Evolutionary conservation across 2,797 vertebrate species (phyloP), one percentile per base, ranked within the genome.

Genomic region (Paedocypris micromegethes): DNA sequence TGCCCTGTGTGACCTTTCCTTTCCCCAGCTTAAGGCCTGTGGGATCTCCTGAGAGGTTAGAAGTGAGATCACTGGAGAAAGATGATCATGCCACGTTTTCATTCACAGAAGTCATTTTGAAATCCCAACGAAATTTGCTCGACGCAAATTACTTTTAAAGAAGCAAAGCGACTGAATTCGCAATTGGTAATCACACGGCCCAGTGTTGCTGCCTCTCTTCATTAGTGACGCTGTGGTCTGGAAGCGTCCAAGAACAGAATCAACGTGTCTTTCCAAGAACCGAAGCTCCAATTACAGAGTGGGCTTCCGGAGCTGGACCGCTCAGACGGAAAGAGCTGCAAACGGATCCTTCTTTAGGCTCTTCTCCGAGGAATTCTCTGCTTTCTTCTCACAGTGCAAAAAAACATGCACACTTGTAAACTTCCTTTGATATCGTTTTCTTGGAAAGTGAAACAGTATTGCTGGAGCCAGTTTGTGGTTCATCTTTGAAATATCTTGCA

Each of bases 1-100:
- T 77, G 41, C 68, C 75, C 74, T 78, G 54, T 57, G 68, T 82
- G 80, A 80, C 81, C 76, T 64, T 74, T 64, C 73, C 75, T 84
- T 86, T 81, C 68, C 77, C 71, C 56, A 59, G 72, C 77, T 76
- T 73, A 84, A 86, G 84, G 80, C 79, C 72, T 79, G 81, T 77
- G 48, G 66, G 2, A 67, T 68, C 74, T 72, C 65, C 65, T 72
- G 73, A 73, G 72, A 64, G 55, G 50, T 71, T 58, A 45, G 40
- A 50, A 46, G 6, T 48, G 5, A 38, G 73, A 52, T 66, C 54
- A 2, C 55, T 72, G 69, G 55, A 53, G 73, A 77, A 78, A 73
- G 23, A 75, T 68, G 67, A 73, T 45, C 74, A 69, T 74, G 78
- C 72, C 75, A 52, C 49, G 70, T 72, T 76, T 72, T 73, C 58